phyloP scores from a whole-genome alignment of 2,888 invertebrate genomes.

The Tetragonula carbonaria region DNA sequence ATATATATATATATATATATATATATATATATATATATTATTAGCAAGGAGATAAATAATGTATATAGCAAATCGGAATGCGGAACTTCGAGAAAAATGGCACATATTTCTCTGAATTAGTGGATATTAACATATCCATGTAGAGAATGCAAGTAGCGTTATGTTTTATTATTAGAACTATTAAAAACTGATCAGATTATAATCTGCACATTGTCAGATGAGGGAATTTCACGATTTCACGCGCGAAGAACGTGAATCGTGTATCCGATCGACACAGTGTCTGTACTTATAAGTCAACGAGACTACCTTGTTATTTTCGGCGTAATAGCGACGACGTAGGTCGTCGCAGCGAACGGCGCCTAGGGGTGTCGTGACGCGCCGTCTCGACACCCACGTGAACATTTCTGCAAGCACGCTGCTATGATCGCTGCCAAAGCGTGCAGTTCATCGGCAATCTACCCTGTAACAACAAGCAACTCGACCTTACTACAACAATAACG shows the following conservation, averaged over 20 bases:
- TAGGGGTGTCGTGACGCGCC: slow-evolving; percentile 63
- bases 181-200: slow-evolving; percentile 39
- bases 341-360: slow-evolving; percentile 68
- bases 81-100: slow-evolving; percentile 15
- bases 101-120: slow-evolving; percentile 10
- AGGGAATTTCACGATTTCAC: slow-evolving; percentile 32
- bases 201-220: slow-evolving; percentile 22
- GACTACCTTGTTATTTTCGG: slow-evolving; percentile 69
- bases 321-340: slow-evolving; percentile 60
- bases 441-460: slow-evolving; percentile 32
- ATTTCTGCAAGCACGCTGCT: slow-evolving; percentile 52
- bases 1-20: too few relatives aligned
- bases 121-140: not conserved
- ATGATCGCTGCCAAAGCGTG: slow-evolving; percentile 59
- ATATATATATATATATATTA: not conserved
- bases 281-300: slow-evolving; percentile 55
- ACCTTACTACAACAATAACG: not conserved
- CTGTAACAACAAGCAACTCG: slow-evolving; percentile 14
- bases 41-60: not conserved
- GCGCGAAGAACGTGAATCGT: slow-evolving; percentile 49
- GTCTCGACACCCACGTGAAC: slow-evolving; percentile 74
- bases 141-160: not conserved
- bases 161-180: not conserved
- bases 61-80: not conserved
- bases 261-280: slow-evolving; percentile 36